Conservation (phyloP, 1,140 invertebrate genomes). For the Drosophila oshimai region DNA sequence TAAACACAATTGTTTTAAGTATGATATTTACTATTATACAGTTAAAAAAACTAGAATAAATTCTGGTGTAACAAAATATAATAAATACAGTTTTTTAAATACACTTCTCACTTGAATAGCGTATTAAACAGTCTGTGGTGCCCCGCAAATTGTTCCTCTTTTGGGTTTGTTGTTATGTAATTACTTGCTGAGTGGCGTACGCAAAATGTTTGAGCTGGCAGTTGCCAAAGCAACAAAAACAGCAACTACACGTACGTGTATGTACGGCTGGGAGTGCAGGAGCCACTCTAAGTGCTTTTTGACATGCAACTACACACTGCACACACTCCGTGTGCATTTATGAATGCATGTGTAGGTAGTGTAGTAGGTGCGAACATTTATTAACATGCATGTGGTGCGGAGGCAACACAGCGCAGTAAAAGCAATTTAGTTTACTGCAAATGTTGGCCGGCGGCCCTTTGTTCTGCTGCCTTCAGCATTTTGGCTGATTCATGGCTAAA, state of each 20-base stretch:
- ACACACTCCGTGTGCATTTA: constrained; percentile 29
- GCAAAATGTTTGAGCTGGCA: constrained; percentile 71
- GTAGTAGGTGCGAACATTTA: constrained; percentile 73
- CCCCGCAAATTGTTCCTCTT: constrained; percentile 1
- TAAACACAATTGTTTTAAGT: no score
- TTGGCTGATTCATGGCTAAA: constrained; percentile 78
- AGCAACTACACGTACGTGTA: constrained; percentile 30
- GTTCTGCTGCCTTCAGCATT: constrained; percentile 53
- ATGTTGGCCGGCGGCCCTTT: constrained; percentile 56
- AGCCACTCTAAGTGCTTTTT: constrained; percentile 76
- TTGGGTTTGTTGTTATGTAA: constrained; percentile 60
- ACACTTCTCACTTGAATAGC: no score
- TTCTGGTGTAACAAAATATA: no score
- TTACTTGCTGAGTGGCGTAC: constrained; percentile 69
- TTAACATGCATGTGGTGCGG: constrained; percentile 66
- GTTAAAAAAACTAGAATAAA: no score
- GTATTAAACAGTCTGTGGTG: not conserved
- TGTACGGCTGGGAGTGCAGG: no score
- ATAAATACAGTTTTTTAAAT: no score
- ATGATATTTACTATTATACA: no score
- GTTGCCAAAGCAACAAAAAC: constrained; percentile 39
- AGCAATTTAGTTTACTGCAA: constrained; percentile 78
- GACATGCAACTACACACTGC: constrained; percentile 52
- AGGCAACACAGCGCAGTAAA: constrained; percentile 56
- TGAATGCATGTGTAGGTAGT: constrained; percentile 23